Evolutionary conservation across 2,888 invertebrate species (phyloP).

Genomic region (Apantesis nais): DNA sequence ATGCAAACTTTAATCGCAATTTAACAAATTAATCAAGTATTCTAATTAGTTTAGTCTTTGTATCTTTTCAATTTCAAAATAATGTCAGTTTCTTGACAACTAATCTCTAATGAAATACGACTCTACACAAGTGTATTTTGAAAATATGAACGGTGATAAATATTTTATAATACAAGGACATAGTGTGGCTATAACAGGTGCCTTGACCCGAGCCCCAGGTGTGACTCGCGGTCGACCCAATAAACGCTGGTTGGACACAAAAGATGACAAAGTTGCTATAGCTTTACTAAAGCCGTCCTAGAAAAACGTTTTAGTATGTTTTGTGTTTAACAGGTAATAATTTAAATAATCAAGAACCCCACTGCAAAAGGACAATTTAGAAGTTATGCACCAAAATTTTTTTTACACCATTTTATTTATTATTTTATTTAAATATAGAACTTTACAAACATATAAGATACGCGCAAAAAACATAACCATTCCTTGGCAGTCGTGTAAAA

Average conservation of each 20-base stretch:
- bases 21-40: background rate
- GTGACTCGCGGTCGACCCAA: conserved; percentile 21
- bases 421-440: no score
- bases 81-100: background rate
- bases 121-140: background rate
- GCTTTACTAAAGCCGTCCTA: conserved; percentile 20
- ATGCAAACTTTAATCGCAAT: no score
- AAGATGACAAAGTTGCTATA: conserved; percentile 20
- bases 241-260: conserved; percentile 22
- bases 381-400: no score
- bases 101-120: background rate
- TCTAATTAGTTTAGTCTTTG: background rate
- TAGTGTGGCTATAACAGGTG: conserved; percentile 21
- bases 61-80: background rate
- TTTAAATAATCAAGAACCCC: no score
- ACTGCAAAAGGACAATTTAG: no score
- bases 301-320: conserved; percentile 31
- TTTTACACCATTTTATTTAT: no score
- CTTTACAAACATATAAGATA: no score
- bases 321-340: no score
- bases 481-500: no score
- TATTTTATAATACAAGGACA: conserved; percentile 21
- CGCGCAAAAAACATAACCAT: no score
- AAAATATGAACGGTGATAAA: conserved; percentile 14
- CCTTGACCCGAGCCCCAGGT: conserved; percentile 24